Percentiles rank a stretch among this genome's conserved stretches.
phyloP scores from a whole-genome alignment of 2,888 invertebrate genomes.

The Synanthedon myopaeformis region DNA sequence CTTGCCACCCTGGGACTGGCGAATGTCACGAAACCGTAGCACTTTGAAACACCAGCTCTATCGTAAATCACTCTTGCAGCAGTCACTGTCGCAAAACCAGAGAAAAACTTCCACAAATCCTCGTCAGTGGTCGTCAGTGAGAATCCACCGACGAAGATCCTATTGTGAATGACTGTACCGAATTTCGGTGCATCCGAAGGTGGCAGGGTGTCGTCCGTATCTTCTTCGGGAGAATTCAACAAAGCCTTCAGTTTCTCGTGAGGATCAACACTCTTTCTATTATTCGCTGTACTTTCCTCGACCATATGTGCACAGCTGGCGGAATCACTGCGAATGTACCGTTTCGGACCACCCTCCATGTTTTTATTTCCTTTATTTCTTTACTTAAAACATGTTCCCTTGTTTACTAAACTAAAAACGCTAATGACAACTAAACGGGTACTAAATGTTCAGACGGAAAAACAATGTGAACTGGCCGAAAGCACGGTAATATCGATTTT shows the following conservation, averaged over 20 bases:
- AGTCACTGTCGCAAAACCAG: slow-evolving; percentile 88
- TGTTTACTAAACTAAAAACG: slow-evolving; percentile 59
- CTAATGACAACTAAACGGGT: slow-evolving; percentile 51
- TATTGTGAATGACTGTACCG: slow-evolving; percentile 91
- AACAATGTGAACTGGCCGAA: slow-evolving; percentile 40
- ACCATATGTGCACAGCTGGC: slow-evolving; percentile 65
- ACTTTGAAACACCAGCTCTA: slow-evolving; percentile 94
- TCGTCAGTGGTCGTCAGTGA: slow-evolving; percentile 93
- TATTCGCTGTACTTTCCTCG: slow-evolving; percentile 48
- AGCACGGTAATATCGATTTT: slow-evolving; percentile 25
- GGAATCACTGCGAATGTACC: slow-evolving; percentile 61
- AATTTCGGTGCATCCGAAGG: slow-evolving; percentile 70
- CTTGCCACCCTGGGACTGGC: slow-evolving; percentile 63
- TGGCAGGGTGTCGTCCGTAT: slow-evolving; percentile 53
- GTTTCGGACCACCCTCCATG: slow-evolving; percentile 55
- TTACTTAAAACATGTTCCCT: slow-evolving; percentile 56
- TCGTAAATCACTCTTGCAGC: slow-evolving; percentile 96
- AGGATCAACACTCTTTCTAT: slow-evolving; percentile 51
- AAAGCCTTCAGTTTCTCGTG: slow-evolving; percentile 60
- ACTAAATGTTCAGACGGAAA: slow-evolving; percentile 33
- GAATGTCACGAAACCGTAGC: slow-evolving; percentile 86
- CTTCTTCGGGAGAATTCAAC: slow-evolving; percentile 56
- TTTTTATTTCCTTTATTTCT: slow-evolving; percentile 22
- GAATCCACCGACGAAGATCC: slow-evolving; percentile 97
- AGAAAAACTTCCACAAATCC: slow-evolving; percentile 91